Base-by-base conservation (phyloP, 2,113 vertebrate genomes). In the Oostethus manadensis region DNA sequence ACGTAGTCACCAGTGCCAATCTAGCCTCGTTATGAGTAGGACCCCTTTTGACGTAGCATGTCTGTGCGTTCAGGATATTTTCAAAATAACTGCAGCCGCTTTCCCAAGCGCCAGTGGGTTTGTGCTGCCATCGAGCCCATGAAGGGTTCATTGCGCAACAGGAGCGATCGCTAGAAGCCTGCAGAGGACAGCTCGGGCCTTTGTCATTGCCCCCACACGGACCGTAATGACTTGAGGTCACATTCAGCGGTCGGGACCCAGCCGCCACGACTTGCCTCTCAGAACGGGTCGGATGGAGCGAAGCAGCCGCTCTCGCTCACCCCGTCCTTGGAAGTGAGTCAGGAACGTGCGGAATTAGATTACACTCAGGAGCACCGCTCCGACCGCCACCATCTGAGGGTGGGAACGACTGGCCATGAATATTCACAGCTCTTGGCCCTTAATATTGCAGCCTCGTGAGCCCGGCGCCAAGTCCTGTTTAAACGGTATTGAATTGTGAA, bases 391-490 rank as follows among this genome's bases (percentile, higher is more conserved):
- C 62, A 66, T 82, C 63, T 73, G 67, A 58, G 22, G 76, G 82
- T 56, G 75, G 69, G 61, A 69, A 81, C 61, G 42, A 62, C 57
- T 4, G 23, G 0, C 7, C 76, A 86, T 88, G 83, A 87, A 88
- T 90, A 89, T 89, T 88, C 80, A 88, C 71, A 62, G 54, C 51
- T 56, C 46, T 6, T 0, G 6, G 51, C 60, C 71, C 10, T 84
- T 81, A 84, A 87, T 87, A 85, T 88, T 88, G 88, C 74, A 87
- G 66, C 51, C 18, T 74, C 64, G 23, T 53, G 18, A 71, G 71
- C 42, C 40, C 23, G 1, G 21, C 59, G 68, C 74, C 59, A 60
- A 63, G 55, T 79, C 20, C 40, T 56, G 54, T 70, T n/a, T 77
- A 71, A 62, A 60, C 64, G 68, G 61, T 43, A 63, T 62, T 43